phyloP scores from a whole-genome alignment of 2,888 invertebrate genomes.

The Brenthis ino region DNA sequence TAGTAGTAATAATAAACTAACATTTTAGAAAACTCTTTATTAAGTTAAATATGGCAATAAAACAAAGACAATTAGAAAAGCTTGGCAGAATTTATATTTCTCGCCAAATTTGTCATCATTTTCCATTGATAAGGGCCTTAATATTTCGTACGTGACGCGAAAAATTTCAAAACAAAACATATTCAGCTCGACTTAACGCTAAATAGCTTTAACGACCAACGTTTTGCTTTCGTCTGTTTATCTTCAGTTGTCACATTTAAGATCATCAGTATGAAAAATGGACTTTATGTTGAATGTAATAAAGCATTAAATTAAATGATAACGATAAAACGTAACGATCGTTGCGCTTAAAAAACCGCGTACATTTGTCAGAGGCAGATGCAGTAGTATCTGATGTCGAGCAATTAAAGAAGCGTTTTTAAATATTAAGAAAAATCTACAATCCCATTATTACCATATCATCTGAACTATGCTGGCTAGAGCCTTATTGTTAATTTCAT shows the following conservation, averaged over 20 bases:
- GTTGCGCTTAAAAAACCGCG: conserved; percentile 78
- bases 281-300: conserved; percentile 25
- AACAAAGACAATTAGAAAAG: background rate
- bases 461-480: background rate
- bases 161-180: conserved; percentile 39
- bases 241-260: conserved; percentile 36
- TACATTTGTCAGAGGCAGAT: conserved; percentile 80
- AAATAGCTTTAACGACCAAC: conserved; percentile 40
- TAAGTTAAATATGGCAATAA: background rate
- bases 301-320: conserved; percentile 39
- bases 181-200: conserved; percentile 40
- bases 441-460: background rate
- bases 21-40: background rate
- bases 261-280: conserved; percentile 19
- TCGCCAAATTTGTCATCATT: conserved; percentile 7
- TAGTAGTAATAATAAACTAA: no score
- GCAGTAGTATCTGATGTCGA: conserved; percentile 67
- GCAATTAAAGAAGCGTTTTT: conserved; percentile 47
- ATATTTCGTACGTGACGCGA: conserved; percentile 29
- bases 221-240: conserved; percentile 39
- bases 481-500: no score
- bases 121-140: conserved; percentile 21
- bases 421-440: background rate
- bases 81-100: background rate
- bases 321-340: conserved; percentile 56